phyloP scores from a whole-genome alignment of 2,113 vertebrate species.

The Pyrgilauda ruficollis region DNA sequence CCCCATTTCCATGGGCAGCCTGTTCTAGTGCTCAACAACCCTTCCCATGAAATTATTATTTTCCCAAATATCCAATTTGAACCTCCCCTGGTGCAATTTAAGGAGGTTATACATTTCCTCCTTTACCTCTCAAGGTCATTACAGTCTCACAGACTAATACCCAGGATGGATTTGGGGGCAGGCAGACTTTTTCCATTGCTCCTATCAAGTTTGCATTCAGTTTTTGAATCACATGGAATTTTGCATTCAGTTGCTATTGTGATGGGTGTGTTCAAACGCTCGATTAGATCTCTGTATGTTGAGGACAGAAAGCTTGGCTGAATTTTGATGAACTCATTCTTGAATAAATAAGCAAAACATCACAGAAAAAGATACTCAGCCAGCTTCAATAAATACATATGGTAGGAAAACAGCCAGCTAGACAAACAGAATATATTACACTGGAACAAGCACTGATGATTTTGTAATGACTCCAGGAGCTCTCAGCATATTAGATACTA shows the following conservation, averaged over 20 bases:
- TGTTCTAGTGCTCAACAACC: background rate
- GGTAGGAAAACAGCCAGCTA: constrained; percentile 32
- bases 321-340: constrained; percentile 23
- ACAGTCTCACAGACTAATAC: background rate
- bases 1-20: background rate
- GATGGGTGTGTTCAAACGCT: background rate
- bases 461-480: constrained; percentile 12
- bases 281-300: background rate
- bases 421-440: constrained; percentile 41
- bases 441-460: constrained; percentile 13
- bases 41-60: background rate
- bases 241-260: background rate
- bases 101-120: background rate
- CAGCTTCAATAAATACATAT: constrained; percentile 48
- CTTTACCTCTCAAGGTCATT: background rate
- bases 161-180: background rate
- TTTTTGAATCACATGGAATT: background rate
- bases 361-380: constrained; percentile 7
- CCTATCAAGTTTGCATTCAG: background rate
- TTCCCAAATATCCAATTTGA: background rate
- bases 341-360: constrained; percentile 50
- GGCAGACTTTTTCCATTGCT: background rate
- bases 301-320: constrained; percentile 24
- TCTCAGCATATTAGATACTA: background rate
- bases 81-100: background rate